Conservation (phyloP, 2,113 vertebrate species). For the Progne subis region DNA sequence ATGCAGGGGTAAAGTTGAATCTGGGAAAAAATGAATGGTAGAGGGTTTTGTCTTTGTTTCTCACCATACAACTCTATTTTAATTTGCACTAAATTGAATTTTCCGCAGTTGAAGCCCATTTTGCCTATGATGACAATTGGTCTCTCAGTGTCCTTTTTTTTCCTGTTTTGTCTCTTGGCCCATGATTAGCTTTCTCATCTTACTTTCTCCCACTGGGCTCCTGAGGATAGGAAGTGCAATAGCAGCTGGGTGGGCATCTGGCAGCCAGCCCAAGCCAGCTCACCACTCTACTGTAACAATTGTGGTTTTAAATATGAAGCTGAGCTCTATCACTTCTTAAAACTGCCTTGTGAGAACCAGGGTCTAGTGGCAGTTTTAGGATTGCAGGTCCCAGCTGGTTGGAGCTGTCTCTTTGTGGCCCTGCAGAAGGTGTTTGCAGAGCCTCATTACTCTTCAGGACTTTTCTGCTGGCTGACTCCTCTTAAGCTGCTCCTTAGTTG, state of each 20-base stretch:
- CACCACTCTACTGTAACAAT: not conserved
- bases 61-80: not conserved
- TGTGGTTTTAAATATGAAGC: not conserved
- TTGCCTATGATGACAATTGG: not conserved
- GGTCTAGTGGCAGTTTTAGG: not conserved
- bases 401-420: not conserved
- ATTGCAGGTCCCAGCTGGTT: not conserved
- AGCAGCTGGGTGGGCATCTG: not conserved
- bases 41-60: not conserved
- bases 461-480: not conserved
- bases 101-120: not conserved
- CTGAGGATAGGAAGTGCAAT: not conserved
- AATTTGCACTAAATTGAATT: not conserved
- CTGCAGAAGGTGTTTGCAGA: not conserved
- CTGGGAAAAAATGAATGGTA: not conserved
- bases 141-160: not conserved
- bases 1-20: not conserved
- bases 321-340: not conserved
- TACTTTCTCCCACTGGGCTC: not conserved
- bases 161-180: not conserved
- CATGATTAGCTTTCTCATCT: not conserved
- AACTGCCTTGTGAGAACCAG: not conserved
- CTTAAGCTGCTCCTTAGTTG: not conserved
- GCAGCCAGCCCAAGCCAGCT: not conserved
- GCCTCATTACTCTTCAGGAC: rapidly evolving